These are phyloP conservation scores for Polyodon spathula DNA, from an alignment of 2,113 vertebrate species.

Conservation along the genomic window DNA sequence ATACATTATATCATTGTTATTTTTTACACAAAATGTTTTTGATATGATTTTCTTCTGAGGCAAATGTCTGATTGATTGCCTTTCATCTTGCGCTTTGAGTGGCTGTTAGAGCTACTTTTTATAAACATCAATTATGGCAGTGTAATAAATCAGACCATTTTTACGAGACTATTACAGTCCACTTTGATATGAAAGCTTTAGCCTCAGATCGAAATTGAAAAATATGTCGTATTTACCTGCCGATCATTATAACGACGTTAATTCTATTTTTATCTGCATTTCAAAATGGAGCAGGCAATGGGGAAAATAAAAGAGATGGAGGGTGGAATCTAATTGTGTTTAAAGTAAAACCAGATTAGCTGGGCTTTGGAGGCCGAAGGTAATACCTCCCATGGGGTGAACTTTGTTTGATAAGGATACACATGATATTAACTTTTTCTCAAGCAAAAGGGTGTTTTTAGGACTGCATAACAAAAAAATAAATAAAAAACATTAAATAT, in stretches of 20 bases:
- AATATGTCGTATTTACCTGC: constrained; percentile 41
- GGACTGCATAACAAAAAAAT: too few species aligned
- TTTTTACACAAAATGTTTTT: constrained; percentile 19
- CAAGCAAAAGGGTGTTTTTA: too few species aligned
- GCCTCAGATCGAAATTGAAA: constrained; percentile 36
- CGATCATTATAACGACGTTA: constrained; percentile 27
- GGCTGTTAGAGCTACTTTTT: constrained; percentile 63
- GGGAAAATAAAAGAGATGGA: neutral
- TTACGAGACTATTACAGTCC: constrained; percentile 42
- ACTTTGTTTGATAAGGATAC: too few species aligned
- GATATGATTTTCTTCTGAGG: constrained; percentile 41
- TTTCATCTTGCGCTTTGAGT: constrained; percentile 56
- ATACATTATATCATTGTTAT: constrained; percentile 26
- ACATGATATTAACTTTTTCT: too few species aligned
- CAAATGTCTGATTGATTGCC: constrained; percentile 58
- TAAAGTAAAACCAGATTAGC: constrained; percentile 2
- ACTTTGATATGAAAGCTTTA: constrained; percentile 44
- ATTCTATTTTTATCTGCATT: constrained; percentile 36
- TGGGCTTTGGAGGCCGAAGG: neutral
- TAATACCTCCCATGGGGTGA: neutral
- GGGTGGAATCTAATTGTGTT: constrained; percentile 8
- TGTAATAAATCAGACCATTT: constrained; percentile 57
- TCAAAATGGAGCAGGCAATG: constrained; percentile 1
- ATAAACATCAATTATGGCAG: constrained; percentile 61
- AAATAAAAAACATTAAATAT: too few species aligned